Base-by-base conservation (phyloP, 2,888 invertebrate species). In the Julus scanicus region DNA sequence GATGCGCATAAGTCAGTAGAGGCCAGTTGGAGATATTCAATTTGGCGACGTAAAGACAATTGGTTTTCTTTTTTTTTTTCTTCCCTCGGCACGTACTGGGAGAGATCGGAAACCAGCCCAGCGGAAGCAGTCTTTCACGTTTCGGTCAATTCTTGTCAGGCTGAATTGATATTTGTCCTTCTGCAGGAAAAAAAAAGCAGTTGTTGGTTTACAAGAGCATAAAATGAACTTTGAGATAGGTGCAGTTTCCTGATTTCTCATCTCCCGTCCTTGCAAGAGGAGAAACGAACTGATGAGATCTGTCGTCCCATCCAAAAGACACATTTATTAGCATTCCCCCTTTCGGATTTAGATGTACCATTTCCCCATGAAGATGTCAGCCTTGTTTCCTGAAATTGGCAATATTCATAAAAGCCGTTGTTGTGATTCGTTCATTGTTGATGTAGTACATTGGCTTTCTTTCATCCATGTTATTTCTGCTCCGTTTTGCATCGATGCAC, bases 101-200 rank as follows among this genome's bases (percentile, higher is more conserved):
- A 37, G 37, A 13, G 80, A 80, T 80, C 80, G 15, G 80, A 80
- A 80, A 39, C 15, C 80, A 39, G 80, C 37, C 11, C 80, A 80
- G 80, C 80, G 80, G 80, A 80, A 80, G 37, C 29, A 37, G 80
- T 80, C 80, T 80, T 80, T 80, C 80, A 80, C 80, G 37, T 80
- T 15, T 80, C 80, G 80, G 80, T 80, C 80, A 80, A 80, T 80
- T 80, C 80, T 9, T 80, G 80, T 39, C 80, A 39, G 37, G 13
- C 37, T 80, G 13, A 37, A 80, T 80, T 80, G 80, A 80, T 80
- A 80, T 80, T 80, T 80, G 80, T 37, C 80, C 80, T 80, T 80
- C 15, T 15, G 80, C 11, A 11, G 15, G 49, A 29, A 29, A 29
- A 29, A 29, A 80, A 15, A 71, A 37, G 80, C 80, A 71, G 63